Evolutionary conservation across 92 coral and sea anemone species (phyloP), one percentile per base, ranked within the genome.

Genomic region (Phenganax subtilis): DNA sequence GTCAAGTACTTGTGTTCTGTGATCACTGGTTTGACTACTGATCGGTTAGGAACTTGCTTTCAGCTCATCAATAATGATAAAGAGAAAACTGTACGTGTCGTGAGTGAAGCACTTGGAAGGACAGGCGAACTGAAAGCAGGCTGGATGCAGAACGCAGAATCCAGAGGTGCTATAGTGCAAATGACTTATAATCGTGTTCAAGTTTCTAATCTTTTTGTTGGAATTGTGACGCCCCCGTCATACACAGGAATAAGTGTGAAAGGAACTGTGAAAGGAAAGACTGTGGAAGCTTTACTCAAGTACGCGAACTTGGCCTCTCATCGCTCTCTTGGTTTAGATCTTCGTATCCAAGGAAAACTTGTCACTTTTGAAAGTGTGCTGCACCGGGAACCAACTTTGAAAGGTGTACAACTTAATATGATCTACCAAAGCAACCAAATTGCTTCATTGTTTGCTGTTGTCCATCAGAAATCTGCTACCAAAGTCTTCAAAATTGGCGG

Each of bases 1-100:
- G 87, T 72, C 52, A 89, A 85, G 77, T 77, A 85, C 54, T 52
- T 89, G 65, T 85, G 67, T 15, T 87, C 86, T 10, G 86, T 71
- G 54, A 80, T 85, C 57, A 69, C 63, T 54, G 88, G 70, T 51
- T 72, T 77, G 52, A 76, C 79, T 62, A 85, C 71, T 72, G 84
- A 72, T 0, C 74, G 31, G 12, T 63, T 79, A 28, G 69, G 53
- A 63, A 51, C 69, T 16, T 79, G 83, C 69, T 16, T 68, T 52
- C 67, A 63, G 62, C 62, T 62, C 5, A 52, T 63, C 25, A 79
- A 54, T 61, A 58, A 31, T 47, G 54, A 17, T 3, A 37, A 3
- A 17, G 82, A 77, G 44, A 51, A 53, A 12, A 15, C 73, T 6
- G 10, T 79, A 20, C 73, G 69, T 37, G 56, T 79, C 53, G 62